phyloP scores from a whole-genome alignment of 2,113 vertebrate genomes.

The Glaucomys volans region DNA sequence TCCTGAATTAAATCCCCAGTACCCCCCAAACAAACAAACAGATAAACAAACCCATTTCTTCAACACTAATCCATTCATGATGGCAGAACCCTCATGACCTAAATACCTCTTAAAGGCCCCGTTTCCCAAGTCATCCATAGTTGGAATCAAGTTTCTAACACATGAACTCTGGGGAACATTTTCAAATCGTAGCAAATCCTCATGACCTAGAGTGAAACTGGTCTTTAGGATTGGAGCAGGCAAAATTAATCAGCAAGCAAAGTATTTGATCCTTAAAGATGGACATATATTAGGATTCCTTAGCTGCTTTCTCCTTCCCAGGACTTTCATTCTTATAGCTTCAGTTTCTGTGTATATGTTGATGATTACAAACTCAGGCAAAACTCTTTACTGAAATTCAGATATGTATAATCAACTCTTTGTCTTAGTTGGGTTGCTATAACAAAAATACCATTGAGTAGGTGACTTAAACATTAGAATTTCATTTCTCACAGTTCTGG shows the following conservation, averaged over 20 bases:
- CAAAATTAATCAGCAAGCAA: not conserved
- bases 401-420: not conserved
- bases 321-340: not conserved
- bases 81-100: not conserved
- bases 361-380: not conserved
- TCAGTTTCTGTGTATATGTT: not conserved
- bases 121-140: not conserved
- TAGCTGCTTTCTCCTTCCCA: not conserved
- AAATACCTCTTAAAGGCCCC: not conserved
- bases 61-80: not conserved
- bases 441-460: not conserved
- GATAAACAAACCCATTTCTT: not conserved
- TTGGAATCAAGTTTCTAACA: not conserved
- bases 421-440: not conserved
- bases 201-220: not conserved
- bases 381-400: not conserved
- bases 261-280: not conserved
- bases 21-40: too few species aligned
- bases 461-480: not conserved
- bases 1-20: too few species aligned
- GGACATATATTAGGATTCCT: not conserved
- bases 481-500: not conserved
- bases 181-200: not conserved
- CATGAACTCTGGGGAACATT: not conserved
- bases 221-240: not conserved